A percentile compares a stretch with the other conserved stretches of the same genome.
Evolutionary conservation across 2,113 vertebrate species (phyloP).

Genomic region (Machaerirhynchus nigripectus): DNA sequence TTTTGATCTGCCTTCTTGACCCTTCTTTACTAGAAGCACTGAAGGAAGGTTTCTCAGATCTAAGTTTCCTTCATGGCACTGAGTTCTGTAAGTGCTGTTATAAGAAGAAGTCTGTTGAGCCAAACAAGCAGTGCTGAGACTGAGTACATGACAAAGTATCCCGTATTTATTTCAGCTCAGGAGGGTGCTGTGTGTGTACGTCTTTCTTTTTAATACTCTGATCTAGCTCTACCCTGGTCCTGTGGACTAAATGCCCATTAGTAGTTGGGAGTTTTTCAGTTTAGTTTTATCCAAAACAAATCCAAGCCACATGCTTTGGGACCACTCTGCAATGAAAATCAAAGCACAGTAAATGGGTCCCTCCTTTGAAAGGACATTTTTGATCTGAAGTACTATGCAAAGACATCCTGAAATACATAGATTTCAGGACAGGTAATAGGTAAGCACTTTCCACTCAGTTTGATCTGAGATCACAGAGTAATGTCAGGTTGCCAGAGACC

Average conservation of each 20-base stretch:
- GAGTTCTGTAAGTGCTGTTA: neutral
- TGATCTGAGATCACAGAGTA: neutral
- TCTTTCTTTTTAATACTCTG: neutral
- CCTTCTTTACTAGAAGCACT: neutral
- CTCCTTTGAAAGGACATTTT: neutral
- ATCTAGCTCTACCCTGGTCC: neutral
- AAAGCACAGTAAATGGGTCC: neutral
- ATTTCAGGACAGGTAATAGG: neutral
- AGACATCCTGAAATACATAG: neutral
- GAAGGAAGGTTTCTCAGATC: neutral
- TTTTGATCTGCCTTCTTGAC: neutral
- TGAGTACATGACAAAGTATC: neutral
- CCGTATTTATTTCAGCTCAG: neutral
- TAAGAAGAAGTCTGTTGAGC: neutral
- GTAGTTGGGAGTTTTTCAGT: neutral
- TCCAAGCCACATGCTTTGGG: neutral
- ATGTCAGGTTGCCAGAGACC: neutral
- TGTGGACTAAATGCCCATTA: neutral
- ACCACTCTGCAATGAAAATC: neutral
- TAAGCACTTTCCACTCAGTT: neutral
- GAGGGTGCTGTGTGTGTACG: rapidly evolving
- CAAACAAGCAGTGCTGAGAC: neutral
- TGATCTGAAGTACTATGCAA: neutral
- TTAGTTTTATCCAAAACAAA: neutral
- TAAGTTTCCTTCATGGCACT: rapidly evolving